Percentiles rank a stretch among this genome's conserved stretches.
These are phyloP conservation scores for Flexamia atlantica DNA, from an alignment of 2,888 invertebrate genomes.

Conservation along the genomic window DNA sequence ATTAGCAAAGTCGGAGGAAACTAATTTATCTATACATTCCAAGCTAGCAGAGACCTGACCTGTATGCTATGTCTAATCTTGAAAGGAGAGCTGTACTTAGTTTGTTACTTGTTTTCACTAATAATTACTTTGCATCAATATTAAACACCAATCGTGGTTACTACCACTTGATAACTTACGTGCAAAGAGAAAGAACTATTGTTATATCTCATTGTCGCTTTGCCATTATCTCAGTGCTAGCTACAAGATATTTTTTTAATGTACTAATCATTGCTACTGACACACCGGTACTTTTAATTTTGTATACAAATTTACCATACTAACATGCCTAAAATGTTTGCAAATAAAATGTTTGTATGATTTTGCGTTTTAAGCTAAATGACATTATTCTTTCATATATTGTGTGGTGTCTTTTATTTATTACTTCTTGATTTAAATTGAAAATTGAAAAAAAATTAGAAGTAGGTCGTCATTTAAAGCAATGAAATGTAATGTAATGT, in stretches of 20 bases:
- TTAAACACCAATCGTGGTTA: not conserved
- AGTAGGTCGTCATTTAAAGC: too few relatives aligned
- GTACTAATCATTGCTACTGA: conserved; percentile 6
- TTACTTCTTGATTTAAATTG: too few relatives aligned
- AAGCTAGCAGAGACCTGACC: not conserved
- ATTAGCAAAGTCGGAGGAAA: conserved; percentile 78
- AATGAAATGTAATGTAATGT: too few relatives aligned
- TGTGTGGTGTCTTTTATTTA: conserved; percentile 13
- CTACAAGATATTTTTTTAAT: conserved; percentile 48
- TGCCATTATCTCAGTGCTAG: conserved; percentile 17
- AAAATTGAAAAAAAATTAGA: too few relatives aligned
- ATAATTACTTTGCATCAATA: not conserved
- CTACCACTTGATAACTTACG: not conserved
- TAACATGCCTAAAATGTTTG: conserved; percentile 22
- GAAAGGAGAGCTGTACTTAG: conserved; percentile 11
- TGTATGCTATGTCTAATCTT: conserved; percentile 8
- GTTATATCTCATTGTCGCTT: not conserved
- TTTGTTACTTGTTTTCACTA: conserved; percentile 9
- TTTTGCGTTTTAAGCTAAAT: conserved; percentile 30
- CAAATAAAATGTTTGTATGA: too few relatives aligned
- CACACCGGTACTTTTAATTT: conserved; percentile 47
- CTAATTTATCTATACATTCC: not conserved
- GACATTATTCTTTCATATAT: not conserved
- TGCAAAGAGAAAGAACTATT: not conserved
- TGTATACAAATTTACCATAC: conserved; percentile 30